phyloP scores from a whole-genome alignment of 2,113 vertebrate species.

The Lepisosteus oculatus region DNA sequence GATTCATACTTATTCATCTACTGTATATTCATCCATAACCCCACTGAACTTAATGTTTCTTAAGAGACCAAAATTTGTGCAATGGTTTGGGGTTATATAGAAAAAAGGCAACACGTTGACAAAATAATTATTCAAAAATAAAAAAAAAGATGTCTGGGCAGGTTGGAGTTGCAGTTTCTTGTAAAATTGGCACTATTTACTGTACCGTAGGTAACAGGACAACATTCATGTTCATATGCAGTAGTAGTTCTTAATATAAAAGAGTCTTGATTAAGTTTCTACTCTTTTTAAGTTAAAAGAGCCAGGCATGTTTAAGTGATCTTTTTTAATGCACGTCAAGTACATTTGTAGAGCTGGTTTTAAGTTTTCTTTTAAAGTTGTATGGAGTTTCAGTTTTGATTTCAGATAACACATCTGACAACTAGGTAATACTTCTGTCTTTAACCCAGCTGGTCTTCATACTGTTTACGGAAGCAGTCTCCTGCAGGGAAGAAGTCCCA shows the following conservation, averaged over 20 bases:
- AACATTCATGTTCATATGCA: slow-evolving; percentile 30
- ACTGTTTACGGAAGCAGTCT: slow-evolving; percentile 97
- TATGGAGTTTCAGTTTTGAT: slow-evolving; percentile 21
- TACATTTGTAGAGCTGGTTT: slow-evolving; percentile 4
- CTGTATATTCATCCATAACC: slow-evolving; percentile 49
- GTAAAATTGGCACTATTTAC: slow-evolving; percentile 32
- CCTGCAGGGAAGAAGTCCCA: slow-evolving; percentile 99
- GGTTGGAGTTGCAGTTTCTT: slow-evolving; percentile 37
- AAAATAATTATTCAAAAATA: slow-evolving; percentile 27
- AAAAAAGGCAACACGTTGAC: slow-evolving; percentile 64
- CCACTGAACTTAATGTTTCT: slow-evolving; percentile 59
- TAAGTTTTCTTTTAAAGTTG: not conserved
- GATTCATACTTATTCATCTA: slow-evolving; percentile 33
- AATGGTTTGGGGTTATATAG: slow-evolving; percentile 62
- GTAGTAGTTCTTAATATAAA: slow-evolving; percentile 18
- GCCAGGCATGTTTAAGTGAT: slow-evolving; percentile 13
- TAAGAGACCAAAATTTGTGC: slow-evolving; percentile 60
- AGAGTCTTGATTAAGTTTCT: slow-evolving; percentile 28
- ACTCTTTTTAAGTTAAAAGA: slow-evolving; percentile 23
- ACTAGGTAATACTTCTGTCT: slow-evolving; percentile 11
- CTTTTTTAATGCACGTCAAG: slow-evolving; percentile 8
- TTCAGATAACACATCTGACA: slow-evolving; percentile 19
- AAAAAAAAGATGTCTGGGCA: slow-evolving; percentile 34
- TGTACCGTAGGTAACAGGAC: slow-evolving; percentile 33
- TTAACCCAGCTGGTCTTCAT: slow-evolving; percentile 93